Base-by-base conservation (phyloP, 2,888 invertebrate genomes). In the Synanthedon vespiformis region DNA sequence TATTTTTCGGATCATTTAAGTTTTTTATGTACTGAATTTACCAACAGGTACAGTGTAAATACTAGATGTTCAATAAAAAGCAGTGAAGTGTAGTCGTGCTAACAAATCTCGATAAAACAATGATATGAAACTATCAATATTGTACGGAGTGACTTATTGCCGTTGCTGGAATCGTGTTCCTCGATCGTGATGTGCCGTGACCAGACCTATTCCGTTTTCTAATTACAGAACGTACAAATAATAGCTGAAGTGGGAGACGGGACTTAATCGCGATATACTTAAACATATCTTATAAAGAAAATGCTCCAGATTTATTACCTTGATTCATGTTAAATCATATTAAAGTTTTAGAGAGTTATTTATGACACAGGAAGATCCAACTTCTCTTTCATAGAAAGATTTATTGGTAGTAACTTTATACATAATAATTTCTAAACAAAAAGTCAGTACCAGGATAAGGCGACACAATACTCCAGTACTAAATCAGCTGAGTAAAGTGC, bases 181-280 rank as follows among this genome's bases (percentile, higher is more conserved):
- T 53, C 53, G 61, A 62, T 70, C 72, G 69, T 71, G 71, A 69
- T 67, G 65, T 61, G 56, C 61, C 65, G 65, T 69, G 74, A 68
- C 68, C 64, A 60, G 71, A 65, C 63, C 68, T 70, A 73, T 72
- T 74, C 66, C 61, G 66, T 68, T 68, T 70, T 72, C 68, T 74
- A 76, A 77, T 77, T 74, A 74, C 70, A 61, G 68, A 68, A 62
- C 61, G 63, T 68, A 69, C 64, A 70, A 72, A 70, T 65, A 63
- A 65, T 67, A 64, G 48, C 53, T 55, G 61, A 64, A 64, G 64
- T 65, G 53, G 60, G 54, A 61, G 64, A 58, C 64, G 65, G 63
- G 56, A 65, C 66, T 62, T 60, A 63, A 64, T 67, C 62, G 61
- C 61, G 44, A 14, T 44, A 14, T 44, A 44, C 34, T 34, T 34